Evolutionary conservation across 35 echinoderm and acorn worm species (phyloP), one percentile per base, ranked within the genome.

Genomic region (Ophioderma brevispina): DNA sequence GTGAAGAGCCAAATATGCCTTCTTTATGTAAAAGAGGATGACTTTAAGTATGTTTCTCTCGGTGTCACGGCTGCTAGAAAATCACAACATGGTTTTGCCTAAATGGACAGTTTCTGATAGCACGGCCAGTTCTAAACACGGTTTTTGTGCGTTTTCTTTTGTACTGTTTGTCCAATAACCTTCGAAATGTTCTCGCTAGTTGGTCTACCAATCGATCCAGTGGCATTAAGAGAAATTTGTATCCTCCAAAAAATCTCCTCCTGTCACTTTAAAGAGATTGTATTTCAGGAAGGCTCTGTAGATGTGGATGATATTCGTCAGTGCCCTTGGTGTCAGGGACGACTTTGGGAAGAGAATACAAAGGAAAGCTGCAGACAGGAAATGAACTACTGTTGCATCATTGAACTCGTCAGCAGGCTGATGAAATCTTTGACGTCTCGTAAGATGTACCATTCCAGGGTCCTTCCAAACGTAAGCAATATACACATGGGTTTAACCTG

Each of bases 401-500:
- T 95, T 93, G 97, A 99, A 84, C 92, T 99, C 40, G 93, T 99
- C 63, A 95, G 93, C 77, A 88, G 97, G 28, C 80, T 99, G 33
- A 99, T 98, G 96, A 98, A 98, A 79, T 87, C 93, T 31, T 85
- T 98, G 18, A 84, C 93, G 15, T 87, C 76, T 25, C 88, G 93
- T 23, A 98, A 98, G 41, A 98, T 98, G 13, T n/a, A 98, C 96
- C 19, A 92, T 98, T 13, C 96, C 96, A 13, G 96, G 96, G 31
- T 90, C 87, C 13, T 98, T 95, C 84, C 92, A 86, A 59, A 92
- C 90, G 96, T 98, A 85, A 98, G 96, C 80, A n/a, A n/a, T n/a
- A n/a, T n/a, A n/a, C 6, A 70, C 59, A 70, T 25, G 25, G 82
- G 76, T 78, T 32, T 21, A 23, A 78, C 13, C 32, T n/a, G n/a